A percentile compares a stretch with the other conserved stretches of the same genome.
Conservation (phyloP, 2,888 invertebrate species). For the Siphlonurus alternatus region DNA sequence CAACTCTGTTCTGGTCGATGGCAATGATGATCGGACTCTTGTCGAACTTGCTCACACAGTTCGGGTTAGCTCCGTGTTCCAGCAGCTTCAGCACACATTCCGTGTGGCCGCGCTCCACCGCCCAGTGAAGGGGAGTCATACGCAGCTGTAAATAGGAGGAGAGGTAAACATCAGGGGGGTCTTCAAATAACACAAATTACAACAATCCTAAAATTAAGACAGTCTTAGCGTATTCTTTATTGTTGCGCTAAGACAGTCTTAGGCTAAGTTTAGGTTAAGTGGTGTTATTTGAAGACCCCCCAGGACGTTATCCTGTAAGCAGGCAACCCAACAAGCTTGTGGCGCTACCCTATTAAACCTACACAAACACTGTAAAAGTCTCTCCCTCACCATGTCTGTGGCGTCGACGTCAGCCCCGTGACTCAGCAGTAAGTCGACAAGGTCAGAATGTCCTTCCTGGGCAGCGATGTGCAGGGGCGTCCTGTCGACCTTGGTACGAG, state of each 20-base stretch:
- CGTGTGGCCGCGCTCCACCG: slow-evolving; percentile 63
- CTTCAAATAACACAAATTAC: no score
- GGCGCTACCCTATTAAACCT: slow-evolving; percentile 1
- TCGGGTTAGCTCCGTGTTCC: slow-evolving; percentile 53
- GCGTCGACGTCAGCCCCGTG: slow-evolving; percentile 57
- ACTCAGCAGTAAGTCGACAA: slow-evolving; percentile 49
- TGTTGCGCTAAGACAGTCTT: no score
- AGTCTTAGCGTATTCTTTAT: no score
- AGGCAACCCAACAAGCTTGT: no score
- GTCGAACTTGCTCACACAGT: slow-evolving; percentile 51
- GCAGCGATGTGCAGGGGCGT: slow-evolving; percentile 84
- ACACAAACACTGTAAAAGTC: neutral
- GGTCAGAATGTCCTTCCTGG: slow-evolving; percentile 60
- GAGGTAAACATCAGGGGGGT: no score
- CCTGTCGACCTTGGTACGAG: slow-evolving; percentile 79
- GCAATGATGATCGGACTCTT: slow-evolving; percentile 52
- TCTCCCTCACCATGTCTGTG: slow-evolving; percentile 48
- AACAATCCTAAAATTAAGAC: no score
- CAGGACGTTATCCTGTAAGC: no score
- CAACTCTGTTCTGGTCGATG: slow-evolving; percentile 41
- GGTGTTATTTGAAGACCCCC: no score
- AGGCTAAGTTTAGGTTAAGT: no score
- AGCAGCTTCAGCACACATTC: slow-evolving; percentile 51
- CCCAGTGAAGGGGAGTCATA: slow-evolving; percentile 93
- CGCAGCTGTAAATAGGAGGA: slow-evolving; percentile 44